Evolutionary conservation across 2,113 vertebrate genomes (phyloP).

Genomic region (Mirza zaza): DNA sequence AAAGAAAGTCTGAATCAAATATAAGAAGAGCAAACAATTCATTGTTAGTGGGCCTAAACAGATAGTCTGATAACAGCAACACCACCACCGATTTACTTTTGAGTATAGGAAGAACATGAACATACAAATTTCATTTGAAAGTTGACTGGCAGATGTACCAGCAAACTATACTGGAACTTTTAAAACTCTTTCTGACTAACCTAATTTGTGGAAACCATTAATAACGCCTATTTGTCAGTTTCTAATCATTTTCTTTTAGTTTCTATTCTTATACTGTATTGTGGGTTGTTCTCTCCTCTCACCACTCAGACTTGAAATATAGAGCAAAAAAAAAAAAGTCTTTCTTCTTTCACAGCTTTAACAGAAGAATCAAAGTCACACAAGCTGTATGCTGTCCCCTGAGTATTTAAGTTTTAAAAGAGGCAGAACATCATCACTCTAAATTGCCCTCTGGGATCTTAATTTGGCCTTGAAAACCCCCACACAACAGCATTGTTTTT

Average conservation of each 20-base stretch:
- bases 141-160: background rate
- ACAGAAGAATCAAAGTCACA: slow-evolving; percentile 11
- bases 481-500: background rate
- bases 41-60: background rate
- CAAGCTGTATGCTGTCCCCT: background rate
- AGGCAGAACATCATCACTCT: slow-evolving; percentile 41
- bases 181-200: background rate
- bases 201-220: background rate
- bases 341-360: background rate
- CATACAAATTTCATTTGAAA: background rate
- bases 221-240: background rate
- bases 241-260: background rate
- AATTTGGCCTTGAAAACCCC: slow-evolving; percentile 37
- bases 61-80: background rate
- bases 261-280: slow-evolving; percentile 27
- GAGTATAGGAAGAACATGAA: slow-evolving; percentile 2
- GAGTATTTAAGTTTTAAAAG: slow-evolving; percentile 44
- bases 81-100: background rate
- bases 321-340: background rate
- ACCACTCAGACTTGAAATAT: slow-evolving; percentile 22
- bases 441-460: background rate
- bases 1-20: background rate
- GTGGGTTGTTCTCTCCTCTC: background rate
- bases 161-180: background rate
- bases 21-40: background rate